A percentile compares a stretch with the other conserved stretches of the same genome.
phyloP scores from a whole-genome alignment of 2,113 vertebrate genomes.

The Aegotheles bennettii region DNA sequence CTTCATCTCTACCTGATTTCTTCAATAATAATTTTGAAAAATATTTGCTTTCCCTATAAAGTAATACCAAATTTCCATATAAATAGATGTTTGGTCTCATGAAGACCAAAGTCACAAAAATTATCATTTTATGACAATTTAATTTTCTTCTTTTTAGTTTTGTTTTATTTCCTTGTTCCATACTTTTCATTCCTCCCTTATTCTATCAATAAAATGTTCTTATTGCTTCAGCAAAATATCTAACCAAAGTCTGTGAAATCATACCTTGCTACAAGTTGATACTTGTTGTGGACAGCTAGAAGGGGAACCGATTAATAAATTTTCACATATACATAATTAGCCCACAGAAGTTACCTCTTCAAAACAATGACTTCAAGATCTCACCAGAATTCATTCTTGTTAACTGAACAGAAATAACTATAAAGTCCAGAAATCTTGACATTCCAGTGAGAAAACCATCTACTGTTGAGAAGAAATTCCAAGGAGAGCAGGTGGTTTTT shows the following conservation, averaged over 20 bases:
- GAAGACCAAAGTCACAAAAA: background rate
- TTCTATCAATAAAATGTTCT: background rate
- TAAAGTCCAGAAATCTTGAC: background rate
- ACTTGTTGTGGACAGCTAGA: background rate
- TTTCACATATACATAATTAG: background rate
- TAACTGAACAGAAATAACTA: background rate
- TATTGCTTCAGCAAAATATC: background rate
- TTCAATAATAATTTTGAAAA: background rate
- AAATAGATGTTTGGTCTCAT: background rate
- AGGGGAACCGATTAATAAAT: background rate
- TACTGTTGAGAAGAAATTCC: background rate
- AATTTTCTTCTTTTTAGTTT: background rate
- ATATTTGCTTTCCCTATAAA: background rate
- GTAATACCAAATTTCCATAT: background rate
- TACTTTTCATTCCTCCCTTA: background rate
- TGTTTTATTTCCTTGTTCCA: background rate
- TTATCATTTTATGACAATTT: background rate
- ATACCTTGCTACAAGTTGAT: background rate
- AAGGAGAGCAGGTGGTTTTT: background rate
- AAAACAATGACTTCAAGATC: background rate
- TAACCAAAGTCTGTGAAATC: background rate
- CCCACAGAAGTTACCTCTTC: background rate
- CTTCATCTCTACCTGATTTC: background rate
- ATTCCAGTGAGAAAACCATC: background rate
- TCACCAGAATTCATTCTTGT: background rate